phyloP scores from a whole-genome alignment of 2,888 invertebrate species.

The Pediacus dermestoides region DNA sequence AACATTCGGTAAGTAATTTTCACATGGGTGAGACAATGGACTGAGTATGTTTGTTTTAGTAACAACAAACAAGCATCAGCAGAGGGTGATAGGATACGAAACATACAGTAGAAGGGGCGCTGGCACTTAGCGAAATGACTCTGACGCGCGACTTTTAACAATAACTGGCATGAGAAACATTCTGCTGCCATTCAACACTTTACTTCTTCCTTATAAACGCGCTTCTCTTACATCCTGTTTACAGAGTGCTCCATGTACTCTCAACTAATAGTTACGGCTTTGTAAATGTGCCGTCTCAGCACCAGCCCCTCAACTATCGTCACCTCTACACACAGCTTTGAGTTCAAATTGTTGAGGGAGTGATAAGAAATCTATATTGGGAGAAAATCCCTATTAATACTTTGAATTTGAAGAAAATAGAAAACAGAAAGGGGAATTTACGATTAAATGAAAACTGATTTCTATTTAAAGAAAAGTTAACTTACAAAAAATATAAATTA shows the following conservation, averaged over 20 bases:
- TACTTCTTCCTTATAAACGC: slow-evolving; percentile 28
- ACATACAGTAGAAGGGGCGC: slow-evolving; percentile 30
- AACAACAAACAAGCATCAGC: too few species aligned
- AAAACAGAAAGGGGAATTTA: too few species aligned
- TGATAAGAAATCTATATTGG: too few species aligned
- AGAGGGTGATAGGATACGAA: slow-evolving; percentile 4
- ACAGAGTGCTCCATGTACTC: slow-evolving; percentile 20
- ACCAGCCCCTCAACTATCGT: too few species aligned
- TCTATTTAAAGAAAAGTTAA: too few species aligned
- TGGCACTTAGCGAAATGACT: slow-evolving; percentile 46
- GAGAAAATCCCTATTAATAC: too few species aligned
- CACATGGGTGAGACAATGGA: slow-evolving; percentile 22
- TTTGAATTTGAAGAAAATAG: too few species aligned
- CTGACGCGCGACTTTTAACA: slow-evolving; percentile 38
- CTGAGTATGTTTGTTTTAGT: slow-evolving; percentile 35
- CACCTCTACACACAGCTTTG: too few species aligned
- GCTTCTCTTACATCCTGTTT: slow-evolving; percentile 29
- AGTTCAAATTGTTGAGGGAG: too few species aligned
- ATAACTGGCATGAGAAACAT: slow-evolving; percentile 35
- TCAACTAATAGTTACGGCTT: slow-evolving; percentile 20
- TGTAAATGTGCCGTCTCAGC: slow-evolving; percentile 4
- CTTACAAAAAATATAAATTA: too few species aligned
- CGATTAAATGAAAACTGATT: too few species aligned
- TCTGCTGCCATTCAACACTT: slow-evolving; percentile 31
- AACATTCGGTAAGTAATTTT: slow-evolving; percentile 30